phyloP scores from a whole-genome alignment of 2,888 invertebrate species.

The Parnassius orleans region DNA sequence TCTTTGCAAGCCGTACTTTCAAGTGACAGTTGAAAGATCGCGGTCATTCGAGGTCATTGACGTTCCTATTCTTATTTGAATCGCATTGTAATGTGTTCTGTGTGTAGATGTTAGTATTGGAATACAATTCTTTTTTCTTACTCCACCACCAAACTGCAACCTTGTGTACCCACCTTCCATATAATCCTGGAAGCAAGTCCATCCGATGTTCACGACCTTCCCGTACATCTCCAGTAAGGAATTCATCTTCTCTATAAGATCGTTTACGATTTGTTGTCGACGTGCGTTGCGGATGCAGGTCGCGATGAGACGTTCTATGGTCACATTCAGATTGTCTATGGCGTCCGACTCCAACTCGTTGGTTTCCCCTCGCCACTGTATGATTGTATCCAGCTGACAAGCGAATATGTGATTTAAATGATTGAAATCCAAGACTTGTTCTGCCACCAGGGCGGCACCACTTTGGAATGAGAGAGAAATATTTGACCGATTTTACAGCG shows the following conservation, averaged over 20 bases:
- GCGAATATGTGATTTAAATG: not conserved
- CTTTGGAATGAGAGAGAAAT: no score
- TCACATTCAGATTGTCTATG: slow-evolving; percentile 30
- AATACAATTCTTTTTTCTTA: no score
- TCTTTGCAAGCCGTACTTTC: no score
- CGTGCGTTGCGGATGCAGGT: slow-evolving; percentile 41
- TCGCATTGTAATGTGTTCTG: no score
- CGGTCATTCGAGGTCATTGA: no score
- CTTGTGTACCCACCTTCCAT: slow-evolving; percentile 38
- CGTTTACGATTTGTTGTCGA: slow-evolving; percentile 29
- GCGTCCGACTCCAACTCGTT: slow-evolving; percentile 17
- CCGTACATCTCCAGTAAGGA: slow-evolving; percentile 42
- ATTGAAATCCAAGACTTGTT: no score
- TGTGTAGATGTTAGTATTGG: no score
- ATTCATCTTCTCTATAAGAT: slow-evolving; percentile 38
- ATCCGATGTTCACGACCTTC: slow-evolving; percentile 33
- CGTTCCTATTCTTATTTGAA: no score
- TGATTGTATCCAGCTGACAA: slow-evolving; percentile 41
- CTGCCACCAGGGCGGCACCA: no score
- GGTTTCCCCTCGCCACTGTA: slow-evolving; percentile 38
- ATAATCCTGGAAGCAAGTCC: slow-evolving; percentile 42
- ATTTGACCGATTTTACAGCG: no score
- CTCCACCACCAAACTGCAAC: no score
- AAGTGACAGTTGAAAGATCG: no score
- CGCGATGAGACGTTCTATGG: slow-evolving; percentile 39